Percentiles rank a stretch among this genome's conserved stretches.
phyloP scores from a whole-genome alignment of 2,888 invertebrate species.

The Agrochola macilenta region DNA sequence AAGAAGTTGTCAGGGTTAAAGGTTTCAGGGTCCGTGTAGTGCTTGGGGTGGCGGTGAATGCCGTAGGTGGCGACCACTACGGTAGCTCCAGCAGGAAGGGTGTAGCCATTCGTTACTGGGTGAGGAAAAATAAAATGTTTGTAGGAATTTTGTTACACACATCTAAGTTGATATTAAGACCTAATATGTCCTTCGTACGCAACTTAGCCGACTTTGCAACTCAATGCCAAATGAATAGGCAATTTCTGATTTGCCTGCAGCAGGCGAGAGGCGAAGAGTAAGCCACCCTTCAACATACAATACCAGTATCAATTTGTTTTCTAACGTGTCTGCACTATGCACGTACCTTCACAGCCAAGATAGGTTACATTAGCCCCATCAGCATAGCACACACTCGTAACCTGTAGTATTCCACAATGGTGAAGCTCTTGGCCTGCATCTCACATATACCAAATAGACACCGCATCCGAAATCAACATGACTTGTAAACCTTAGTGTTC shows the following conservation, averaged over 20 bases:
- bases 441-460: background rate
- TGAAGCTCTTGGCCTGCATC: too few species aligned
- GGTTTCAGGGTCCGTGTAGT: conserved; percentile 93
- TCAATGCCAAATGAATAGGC: background rate
- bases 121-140: background rate
- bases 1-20: conserved; percentile 95
- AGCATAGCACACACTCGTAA: background rate
- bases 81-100: conserved; percentile 93
- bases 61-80: conserved; percentile 92
- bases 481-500: background rate
- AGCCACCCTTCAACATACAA: background rate
- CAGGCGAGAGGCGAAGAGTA: background rate
- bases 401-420: too few species aligned
- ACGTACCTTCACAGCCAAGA: background rate
- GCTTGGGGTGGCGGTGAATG: conserved; percentile 92
- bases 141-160: background rate
- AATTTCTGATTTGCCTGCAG: background rate
- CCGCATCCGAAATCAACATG: background rate
- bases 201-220: background rate
- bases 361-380: background rate
- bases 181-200: background rate
- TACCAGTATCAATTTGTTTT: background rate
- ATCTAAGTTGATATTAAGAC: too few species aligned
- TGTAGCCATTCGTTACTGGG: conserved; percentile 91
- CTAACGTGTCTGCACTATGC: background rate